Conservation (phyloP, 2,888 invertebrate genomes). For the Ochropleura leucogaster region DNA sequence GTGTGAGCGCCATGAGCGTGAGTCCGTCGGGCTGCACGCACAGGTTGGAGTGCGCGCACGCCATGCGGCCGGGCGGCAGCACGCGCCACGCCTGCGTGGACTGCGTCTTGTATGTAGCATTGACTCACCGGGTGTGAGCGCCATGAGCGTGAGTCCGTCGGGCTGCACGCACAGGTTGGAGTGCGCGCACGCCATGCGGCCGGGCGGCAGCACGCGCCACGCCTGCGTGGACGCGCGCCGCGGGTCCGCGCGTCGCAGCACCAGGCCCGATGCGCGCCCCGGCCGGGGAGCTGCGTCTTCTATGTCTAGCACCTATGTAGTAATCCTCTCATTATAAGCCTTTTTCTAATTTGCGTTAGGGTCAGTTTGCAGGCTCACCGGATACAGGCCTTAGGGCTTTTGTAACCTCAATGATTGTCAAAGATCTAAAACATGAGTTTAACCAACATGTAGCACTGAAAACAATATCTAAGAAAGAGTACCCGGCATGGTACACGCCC, state of each 20-base stretch:
- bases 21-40: slow-evolving; percentile 92
- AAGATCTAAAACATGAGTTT: too few relatives aligned
- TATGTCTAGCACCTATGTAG: slow-evolving; percentile 94
- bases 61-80: slow-evolving; percentile 94
- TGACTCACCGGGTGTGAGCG: slow-evolving; percentile 82
- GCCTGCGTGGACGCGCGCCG: slow-evolving; percentile 97
- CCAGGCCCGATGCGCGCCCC: slow-evolving; percentile 92
- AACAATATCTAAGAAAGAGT: too few relatives aligned
- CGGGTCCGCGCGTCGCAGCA: slow-evolving; percentile 95
- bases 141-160: slow-evolving; percentile 88
- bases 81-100: slow-evolving; percentile 97
- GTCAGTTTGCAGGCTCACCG: too few relatives aligned
- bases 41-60: slow-evolving; percentile 96
- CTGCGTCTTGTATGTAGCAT: too few relatives aligned
- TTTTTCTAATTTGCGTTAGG: too few relatives aligned
- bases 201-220: slow-evolving; percentile 93
- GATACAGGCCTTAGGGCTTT: too few relatives aligned
- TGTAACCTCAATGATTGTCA: too few relatives aligned
- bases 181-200: slow-evolving; percentile 96
- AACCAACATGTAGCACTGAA: too few relatives aligned
- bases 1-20: slow-evolving; percentile 89
- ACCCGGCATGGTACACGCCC: too few relatives aligned
- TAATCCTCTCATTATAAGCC: too few relatives aligned
- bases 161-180: slow-evolving; percentile 95
- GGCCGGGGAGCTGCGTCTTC: slow-evolving; percentile 97